phyloP scores from a whole-genome alignment of 2,888 invertebrate species.

The Dione juno region DNA sequence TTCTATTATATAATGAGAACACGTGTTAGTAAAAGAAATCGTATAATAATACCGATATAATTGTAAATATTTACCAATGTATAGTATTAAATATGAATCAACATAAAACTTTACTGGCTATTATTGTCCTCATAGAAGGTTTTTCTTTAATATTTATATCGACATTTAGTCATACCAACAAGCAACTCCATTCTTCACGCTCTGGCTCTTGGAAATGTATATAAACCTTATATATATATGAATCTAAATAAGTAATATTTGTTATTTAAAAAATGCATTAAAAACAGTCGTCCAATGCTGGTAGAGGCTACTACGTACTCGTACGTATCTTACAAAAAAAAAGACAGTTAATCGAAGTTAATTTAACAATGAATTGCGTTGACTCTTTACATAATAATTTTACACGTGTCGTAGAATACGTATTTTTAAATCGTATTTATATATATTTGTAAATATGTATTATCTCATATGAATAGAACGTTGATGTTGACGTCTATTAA shows the following conservation, averaged over 20 bases:
- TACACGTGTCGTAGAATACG: slow-evolving; percentile 15
- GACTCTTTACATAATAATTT: background rate
- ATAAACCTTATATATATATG: too few relatives aligned
- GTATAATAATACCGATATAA: background rate
- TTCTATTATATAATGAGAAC: slow-evolving; percentile 4
- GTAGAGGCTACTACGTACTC: background rate
- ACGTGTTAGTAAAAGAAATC: slow-evolving; percentile 7
- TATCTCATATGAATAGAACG: slow-evolving; percentile 4
- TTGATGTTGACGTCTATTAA: background rate
- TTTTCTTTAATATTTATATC: too few relatives aligned
- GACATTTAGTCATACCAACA: too few relatives aligned
- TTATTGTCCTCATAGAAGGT: background rate
- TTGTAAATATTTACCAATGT: background rate
- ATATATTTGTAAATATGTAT: too few relatives aligned
- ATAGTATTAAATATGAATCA: background rate
- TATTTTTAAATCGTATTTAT: background rate
- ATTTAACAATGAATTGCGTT: background rate
- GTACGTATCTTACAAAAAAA: background rate
- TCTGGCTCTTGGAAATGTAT: too few relatives aligned
- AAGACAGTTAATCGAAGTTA: background rate
- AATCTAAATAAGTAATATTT: too few relatives aligned
- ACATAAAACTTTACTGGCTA: background rate
- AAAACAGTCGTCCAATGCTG: too few relatives aligned
- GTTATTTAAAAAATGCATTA: too few relatives aligned
- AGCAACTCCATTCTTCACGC: background rate